Base-by-base conservation (phyloP, 2,113 vertebrate species). In the Fregata magnificens region DNA sequence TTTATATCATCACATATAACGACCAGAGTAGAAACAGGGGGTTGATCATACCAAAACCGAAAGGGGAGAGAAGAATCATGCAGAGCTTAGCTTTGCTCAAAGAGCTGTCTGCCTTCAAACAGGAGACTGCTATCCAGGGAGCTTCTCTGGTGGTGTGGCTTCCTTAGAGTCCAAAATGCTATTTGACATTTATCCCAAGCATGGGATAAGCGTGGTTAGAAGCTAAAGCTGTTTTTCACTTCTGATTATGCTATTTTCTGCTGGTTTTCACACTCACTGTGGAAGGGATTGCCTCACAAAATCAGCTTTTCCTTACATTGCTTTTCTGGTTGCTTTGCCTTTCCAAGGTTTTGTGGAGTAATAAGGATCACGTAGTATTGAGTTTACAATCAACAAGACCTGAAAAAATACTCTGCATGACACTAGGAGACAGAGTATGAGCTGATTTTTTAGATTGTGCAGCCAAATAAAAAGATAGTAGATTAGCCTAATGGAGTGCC, bases 11-110 rank as follows among this genome's bases (percentile, higher is more conserved):
- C 10, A 31, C n/a, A 42, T n/a, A 6, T 16, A 44, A 19, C 0
- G 13, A 29, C 26, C 20, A 56, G 44, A 77, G 38, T 1, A 32
- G 45, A 87, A 47, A 28, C 20, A 36, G n/a, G 19, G 13, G 5
- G 21, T 14, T 31, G 22, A 26, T 19, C 11, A 25, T 12, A 34
- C 3, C 40, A n/a, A 20, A 71, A 47, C 4, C 0, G 0, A 36
- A 44, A 73, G 9, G 13, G 11, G 13, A 56, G 40, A 73, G 17
- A 36, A 78, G 50, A 69, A 47, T 11, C 25, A 5, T 13, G 13
- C 20, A 82, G 63, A 58, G 17, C 40, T 78, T 10, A 55, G 52
- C 22, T 86, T 24, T 78, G 59, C 36, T 62, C 13, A 16, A 34
- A 50, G 45, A 83, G 58, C 58, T 55, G 47, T 34, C 77, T 72